Conservation (phyloP, 2,797 vertebrate genomes). For the Tympanoctomys barrerae region DNA sequence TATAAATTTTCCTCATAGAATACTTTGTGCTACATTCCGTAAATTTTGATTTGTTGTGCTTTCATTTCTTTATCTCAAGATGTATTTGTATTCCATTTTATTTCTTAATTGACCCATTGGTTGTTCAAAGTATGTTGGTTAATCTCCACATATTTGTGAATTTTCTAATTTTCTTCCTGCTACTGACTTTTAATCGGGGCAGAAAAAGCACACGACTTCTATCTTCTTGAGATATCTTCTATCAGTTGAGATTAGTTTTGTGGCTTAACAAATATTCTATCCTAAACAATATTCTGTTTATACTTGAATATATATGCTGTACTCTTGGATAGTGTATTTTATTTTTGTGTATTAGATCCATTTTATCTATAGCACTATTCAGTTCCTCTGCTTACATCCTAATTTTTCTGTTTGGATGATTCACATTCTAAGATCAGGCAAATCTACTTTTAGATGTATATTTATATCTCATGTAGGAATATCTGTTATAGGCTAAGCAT, state of each 20-base stretch:
- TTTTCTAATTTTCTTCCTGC: not conserved
- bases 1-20: not conserved
- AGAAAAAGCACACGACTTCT: not conserved
- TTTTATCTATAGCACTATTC: not conserved
- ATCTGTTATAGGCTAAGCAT: not conserved
- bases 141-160: not conserved
- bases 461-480: slow-evolving; percentile 18
- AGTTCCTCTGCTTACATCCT: not conserved
- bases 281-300: not conserved
- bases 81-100: not conserved
- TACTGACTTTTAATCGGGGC: not conserved
- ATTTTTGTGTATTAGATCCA: not conserved
- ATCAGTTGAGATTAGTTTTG: not conserved
- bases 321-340: not conserved
- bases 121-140: not conserved
- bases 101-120: not conserved
- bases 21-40: not conserved
- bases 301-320: not conserved
- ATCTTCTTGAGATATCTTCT: not conserved
- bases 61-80: not conserved
- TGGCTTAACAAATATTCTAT: not conserved
- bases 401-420: not conserved
- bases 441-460: not conserved
- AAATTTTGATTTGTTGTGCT: not conserved
- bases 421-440: not conserved